Percentiles rank a stretch among this genome's conserved stretches.
These are phyloP conservation scores for Holacanthella duospinosa DNA, from an alignment of 2,888 invertebrate species.

Conservation along the genomic window DNA sequence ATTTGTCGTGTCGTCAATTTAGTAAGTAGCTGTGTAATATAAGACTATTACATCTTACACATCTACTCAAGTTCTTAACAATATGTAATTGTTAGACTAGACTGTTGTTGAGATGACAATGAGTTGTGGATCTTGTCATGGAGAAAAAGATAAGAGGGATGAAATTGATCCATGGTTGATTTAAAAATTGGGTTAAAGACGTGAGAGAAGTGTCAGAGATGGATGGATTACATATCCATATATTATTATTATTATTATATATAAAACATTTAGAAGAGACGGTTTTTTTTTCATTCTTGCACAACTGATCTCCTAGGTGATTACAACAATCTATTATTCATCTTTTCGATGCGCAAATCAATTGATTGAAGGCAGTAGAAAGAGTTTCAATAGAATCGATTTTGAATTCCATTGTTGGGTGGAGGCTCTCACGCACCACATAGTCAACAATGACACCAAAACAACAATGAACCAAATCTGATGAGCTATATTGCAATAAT, in stretches of 20 bases:
- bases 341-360: not conserved
- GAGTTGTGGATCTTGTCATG: not conserved
- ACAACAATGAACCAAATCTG: not conserved
- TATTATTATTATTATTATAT: too few relatives aligned
- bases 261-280: too few relatives aligned
- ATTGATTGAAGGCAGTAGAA: not conserved
- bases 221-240: not conserved
- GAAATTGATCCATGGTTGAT: not conserved
- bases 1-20: too few relatives aligned
- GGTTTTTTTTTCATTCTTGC: not conserved
- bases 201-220: slow-evolving; percentile 4
- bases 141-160: not conserved
- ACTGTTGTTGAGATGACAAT: not conserved
- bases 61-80: too few relatives aligned
- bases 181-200: slow-evolving; percentile 6
- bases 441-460: not conserved
- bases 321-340: not conserved
- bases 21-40: too few relatives aligned
- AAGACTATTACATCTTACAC: too few relatives aligned
- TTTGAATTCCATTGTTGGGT: too few relatives aligned
- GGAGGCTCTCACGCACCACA: not conserved
- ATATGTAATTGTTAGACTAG: too few relatives aligned
- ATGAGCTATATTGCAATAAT: too few relatives aligned
- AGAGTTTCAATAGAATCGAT: not conserved
- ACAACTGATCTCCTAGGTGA: not conserved